phyloP scores from a whole-genome alignment of 1,140 invertebrate species.

The Bombus sylvicola region DNA sequence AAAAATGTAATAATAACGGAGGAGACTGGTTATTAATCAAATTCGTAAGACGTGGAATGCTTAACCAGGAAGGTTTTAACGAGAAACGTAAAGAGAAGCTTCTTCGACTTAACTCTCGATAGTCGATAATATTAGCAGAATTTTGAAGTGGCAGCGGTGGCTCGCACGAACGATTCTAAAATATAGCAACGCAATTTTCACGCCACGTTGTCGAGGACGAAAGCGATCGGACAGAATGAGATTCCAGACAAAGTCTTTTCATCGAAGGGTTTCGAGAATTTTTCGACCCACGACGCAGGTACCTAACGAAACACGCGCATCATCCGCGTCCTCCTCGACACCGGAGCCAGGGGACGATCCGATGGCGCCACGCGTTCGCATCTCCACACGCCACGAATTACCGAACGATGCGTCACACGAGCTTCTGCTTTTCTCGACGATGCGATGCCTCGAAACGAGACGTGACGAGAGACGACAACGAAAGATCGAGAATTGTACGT shows the following conservation, averaged over 20 bases:
- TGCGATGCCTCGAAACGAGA: neutral
- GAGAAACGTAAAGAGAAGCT: neutral
- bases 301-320: constrained; percentile 19
- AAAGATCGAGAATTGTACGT: neutral
- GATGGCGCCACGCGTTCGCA: constrained; percentile 43
- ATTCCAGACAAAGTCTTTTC: too few relatives aligned
- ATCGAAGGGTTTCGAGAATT: neutral
- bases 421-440: constrained; percentile 23
- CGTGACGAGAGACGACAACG: neutral
- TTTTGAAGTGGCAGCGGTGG: too few relatives aligned
- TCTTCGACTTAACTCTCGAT: neutral
- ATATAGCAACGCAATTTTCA: too few relatives aligned
- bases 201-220: neutral
- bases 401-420: constrained; percentile 45
- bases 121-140: neutral
- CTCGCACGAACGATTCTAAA: too few relatives aligned
- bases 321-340: constrained; percentile 3
- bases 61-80: neutral
- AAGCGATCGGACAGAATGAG: neutral
- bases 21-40: too few relatives aligned
- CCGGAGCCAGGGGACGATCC: constrained; percentile 26
- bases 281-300: neutral
- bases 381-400: constrained; percentile 36
- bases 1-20: neutral
- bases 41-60: neutral